phyloP scores from a whole-genome alignment of 2,113 vertebrate species.

The Lophochroa leadbeateri region DNA sequence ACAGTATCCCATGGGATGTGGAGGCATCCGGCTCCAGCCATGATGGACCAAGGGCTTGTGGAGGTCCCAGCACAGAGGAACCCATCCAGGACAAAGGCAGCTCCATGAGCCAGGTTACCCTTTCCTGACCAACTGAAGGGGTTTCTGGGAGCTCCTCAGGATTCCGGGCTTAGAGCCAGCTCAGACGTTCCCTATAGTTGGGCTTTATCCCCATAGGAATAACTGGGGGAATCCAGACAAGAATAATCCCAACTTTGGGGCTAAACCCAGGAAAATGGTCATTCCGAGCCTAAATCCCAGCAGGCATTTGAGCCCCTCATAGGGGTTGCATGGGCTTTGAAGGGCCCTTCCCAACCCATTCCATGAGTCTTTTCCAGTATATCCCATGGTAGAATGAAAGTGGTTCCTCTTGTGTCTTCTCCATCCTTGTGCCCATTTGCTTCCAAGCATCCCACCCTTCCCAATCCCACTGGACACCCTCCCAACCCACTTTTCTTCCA shows the following conservation, averaged over 20 bases:
- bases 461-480: too few species aligned
- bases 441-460: not conserved
- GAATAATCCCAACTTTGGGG: too few species aligned
- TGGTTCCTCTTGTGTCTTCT: not conserved
- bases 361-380: not conserved
- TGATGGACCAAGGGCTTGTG: fast-evolving
- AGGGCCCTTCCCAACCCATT: not conserved
- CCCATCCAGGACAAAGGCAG: not conserved
- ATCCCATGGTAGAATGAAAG: not conserved
- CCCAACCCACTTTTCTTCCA: not conserved
- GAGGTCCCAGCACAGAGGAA: not conserved
- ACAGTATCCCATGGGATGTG: not conserved
- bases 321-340: not conserved
- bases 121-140: too few species aligned
- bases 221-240: not conserved
- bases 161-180: not conserved
- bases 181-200: not conserved
- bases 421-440: fast-evolving
- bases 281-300: not conserved
- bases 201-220: not conserved
- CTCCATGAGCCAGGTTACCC: not conserved
- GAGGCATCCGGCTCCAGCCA: not conserved
- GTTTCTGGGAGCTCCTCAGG: not conserved
- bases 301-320: not conserved
- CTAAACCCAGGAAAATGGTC: not conserved